A percentile compares a stretch with the other conserved stretches of the same genome.
phyloP scores from a whole-genome alignment of 2,888 invertebrate genomes.

The Fragum fragum region DNA sequence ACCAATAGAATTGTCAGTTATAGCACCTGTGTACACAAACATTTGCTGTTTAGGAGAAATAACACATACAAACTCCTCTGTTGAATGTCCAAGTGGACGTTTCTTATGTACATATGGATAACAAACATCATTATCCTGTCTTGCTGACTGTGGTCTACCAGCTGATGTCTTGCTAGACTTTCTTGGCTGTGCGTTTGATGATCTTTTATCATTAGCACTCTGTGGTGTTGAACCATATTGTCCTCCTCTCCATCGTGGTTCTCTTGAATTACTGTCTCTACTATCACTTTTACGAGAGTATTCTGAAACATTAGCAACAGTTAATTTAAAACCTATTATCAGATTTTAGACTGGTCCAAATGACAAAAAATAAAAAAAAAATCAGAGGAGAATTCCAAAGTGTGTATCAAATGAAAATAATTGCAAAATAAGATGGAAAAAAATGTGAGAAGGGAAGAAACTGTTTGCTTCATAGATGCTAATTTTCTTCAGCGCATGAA shows the following conservation, averaged over 20 bases:
- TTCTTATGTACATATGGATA: background rate
- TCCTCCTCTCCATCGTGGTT: background rate
- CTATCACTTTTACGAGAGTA: too few species aligned
- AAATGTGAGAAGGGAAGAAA: too few species aligned
- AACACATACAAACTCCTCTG: slow-evolving; percentile 25
- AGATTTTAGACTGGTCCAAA: too few species aligned
- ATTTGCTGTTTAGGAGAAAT: slow-evolving; percentile 24
- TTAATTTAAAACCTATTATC: too few species aligned
- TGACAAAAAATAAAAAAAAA: too few species aligned
- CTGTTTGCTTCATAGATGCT: too few species aligned
- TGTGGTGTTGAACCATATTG: background rate
- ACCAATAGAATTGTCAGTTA: background rate
- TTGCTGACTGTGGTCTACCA: background rate
- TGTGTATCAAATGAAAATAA: too few species aligned
- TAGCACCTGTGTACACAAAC: slow-evolving; percentile 26
- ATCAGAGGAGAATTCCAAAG: too few species aligned
- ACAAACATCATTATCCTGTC: background rate
- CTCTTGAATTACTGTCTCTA: too few species aligned
- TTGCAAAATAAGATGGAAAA: too few species aligned
- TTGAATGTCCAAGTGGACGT: background rate
- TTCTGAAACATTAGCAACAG: too few species aligned
- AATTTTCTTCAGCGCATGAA: too few species aligned
- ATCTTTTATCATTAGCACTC: background rate
- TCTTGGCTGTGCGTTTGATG: background rate
- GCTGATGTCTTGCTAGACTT: background rate